These are phyloP conservation scores for Drosophila neocordata DNA, from an alignment of 1,140 invertebrate genomes.

Conservation along the genomic window DNA sequence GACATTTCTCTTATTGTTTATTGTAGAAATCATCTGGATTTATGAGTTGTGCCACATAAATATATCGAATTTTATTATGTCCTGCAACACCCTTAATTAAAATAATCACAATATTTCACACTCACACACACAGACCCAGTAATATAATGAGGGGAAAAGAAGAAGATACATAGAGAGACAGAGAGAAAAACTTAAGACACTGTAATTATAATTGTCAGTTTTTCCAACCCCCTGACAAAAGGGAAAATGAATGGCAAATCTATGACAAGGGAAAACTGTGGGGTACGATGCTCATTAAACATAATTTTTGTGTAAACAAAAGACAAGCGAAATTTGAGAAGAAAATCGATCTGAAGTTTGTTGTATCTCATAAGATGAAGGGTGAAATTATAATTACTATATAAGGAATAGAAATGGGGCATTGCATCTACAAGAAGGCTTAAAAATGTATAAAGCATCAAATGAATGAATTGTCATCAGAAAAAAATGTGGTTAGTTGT, in stretches of 20 bases:
- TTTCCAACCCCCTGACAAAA: slow-evolving; percentile 56
- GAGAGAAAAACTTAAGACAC: slow-evolving; percentile 77
- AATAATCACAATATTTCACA: slow-evolving; percentile 70
- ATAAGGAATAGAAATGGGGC: slow-evolving; percentile 24
- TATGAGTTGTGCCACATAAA: slow-evolving; percentile 69
- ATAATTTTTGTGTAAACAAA: slow-evolving; percentile 81
- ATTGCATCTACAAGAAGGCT: slow-evolving; percentile 13
- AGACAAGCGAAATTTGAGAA: slow-evolving; percentile 68
- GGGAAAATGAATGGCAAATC: background rate
- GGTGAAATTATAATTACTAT: slow-evolving; percentile 34
- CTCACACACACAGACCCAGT: background rate
- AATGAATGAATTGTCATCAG: background rate
- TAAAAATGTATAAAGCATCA: background rate
- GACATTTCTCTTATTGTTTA: slow-evolving; percentile 45
- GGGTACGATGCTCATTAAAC: slow-evolving; percentile 71
- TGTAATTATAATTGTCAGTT: slow-evolving; percentile 81
- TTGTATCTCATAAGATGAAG: slow-evolving; percentile 7
- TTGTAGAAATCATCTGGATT: slow-evolving; percentile 68
- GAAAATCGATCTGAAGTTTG: slow-evolving; percentile 67
- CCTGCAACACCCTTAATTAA: slow-evolving; percentile 60
- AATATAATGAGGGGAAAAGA: background rate
- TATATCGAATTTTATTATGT: slow-evolving; percentile 54
- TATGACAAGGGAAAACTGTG: slow-evolving; percentile 11
- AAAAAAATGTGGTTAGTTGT: no score
- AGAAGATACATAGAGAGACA: background rate